Evolutionary conservation across 2,797 vertebrate species (phyloP), one percentile per base, ranked within the genome.

Genomic region (Lindbergichthys nudifrons): DNA sequence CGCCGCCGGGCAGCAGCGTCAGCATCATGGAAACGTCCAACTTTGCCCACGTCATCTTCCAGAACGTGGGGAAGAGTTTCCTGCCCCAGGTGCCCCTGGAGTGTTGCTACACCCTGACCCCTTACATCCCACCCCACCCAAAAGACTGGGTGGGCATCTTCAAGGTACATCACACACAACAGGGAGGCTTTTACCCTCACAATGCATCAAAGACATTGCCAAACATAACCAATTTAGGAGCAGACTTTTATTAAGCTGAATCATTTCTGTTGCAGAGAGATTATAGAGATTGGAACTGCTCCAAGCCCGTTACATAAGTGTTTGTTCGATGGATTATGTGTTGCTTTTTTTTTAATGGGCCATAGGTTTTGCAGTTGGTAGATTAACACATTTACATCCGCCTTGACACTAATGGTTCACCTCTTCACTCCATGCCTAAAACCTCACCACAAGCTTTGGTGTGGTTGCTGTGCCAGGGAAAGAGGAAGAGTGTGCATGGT

Each of bases 61-160:
- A 99, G 92, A 97, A 98, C 88, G 98, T 99, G 52, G 97, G 96
- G 0, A 98, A 99, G 92, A 99, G 97, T 92, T 99, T 99, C 14
- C 96, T 97, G 86, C 98, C 98, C 10, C 97, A 97, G 86, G 95
- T 95, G 4, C 96, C 97, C 18, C 93, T 99, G 81, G 98, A 99
- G 88, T 99, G 97, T 86, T 94, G 95, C 93, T 99, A 98, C 70
- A 99, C 96, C 54, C 92, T 99, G 88, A 99, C 98, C 69, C 92
- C 96, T 4, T 96, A 96, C 92, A 97, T 99, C 80, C 92, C 93
- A 47, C 97, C 98, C 73, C 95, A 99, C 88, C 96, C 95, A 51
- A 99, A 99, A 92, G 98, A 99, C 88, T 99, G 98, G 98, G 97
- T 99, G 93, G 98, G 98, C 89, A 98, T 99, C 91, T 99, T 99